Conservation (phyloP, 2,113 vertebrate genomes). For the Helogale parvula region DNA sequence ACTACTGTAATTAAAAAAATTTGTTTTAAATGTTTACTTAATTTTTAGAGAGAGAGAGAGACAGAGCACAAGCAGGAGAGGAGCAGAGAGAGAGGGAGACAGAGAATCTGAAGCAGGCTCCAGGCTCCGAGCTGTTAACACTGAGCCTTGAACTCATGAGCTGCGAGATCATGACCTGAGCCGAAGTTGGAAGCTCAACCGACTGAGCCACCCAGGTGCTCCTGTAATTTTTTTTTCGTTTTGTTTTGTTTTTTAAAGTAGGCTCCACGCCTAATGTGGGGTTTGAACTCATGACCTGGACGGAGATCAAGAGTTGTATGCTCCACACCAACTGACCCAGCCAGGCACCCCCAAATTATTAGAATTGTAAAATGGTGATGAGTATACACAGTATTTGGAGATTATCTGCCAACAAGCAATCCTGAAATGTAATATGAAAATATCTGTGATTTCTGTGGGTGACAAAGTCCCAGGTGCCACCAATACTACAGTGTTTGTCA, state of each 20-base stretch:
- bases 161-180: no score
- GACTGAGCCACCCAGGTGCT: no score
- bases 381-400: not conserved
- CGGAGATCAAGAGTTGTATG: not conserved
- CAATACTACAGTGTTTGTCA: not conserved
- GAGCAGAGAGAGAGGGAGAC: no score
- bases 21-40: no score
- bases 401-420: not conserved
- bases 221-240: not conserved
- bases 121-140: no score
- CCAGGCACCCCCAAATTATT: not conserved
- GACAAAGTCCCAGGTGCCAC: not conserved
- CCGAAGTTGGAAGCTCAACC: no score
- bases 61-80: no score
- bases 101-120: no score
- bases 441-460: not conserved
- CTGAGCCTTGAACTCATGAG: no score
- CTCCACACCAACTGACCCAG: not conserved
- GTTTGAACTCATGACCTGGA: not conserved
- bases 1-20: not conserved
- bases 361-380: not conserved
- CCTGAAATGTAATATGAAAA: not conserved
- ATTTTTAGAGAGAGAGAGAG: no score
- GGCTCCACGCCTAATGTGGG: not conserved
- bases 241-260: not conserved